These are phyloP conservation scores for Phataginus tetradactyla DNA, from an alignment of 2,797 vertebrate genomes.

Conservation along the genomic window DNA sequence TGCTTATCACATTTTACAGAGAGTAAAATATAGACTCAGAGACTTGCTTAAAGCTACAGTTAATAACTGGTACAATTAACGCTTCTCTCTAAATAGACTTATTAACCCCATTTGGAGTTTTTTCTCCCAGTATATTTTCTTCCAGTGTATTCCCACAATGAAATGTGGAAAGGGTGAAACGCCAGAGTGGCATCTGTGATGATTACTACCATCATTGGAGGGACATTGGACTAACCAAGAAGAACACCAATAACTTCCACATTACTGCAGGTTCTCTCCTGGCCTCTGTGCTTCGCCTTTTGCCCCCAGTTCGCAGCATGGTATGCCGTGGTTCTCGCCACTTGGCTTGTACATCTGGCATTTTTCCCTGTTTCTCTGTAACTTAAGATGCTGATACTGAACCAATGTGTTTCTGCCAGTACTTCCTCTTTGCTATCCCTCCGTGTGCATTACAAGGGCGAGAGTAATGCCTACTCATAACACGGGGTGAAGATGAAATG, in stretches of 20 bases:
- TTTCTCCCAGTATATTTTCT: not conserved
- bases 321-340: not conserved
- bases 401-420: too few relatives aligned
- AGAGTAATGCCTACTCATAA: too few relatives aligned
- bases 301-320: not conserved
- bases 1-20: not conserved
- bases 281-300: too few relatives aligned
- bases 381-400: not conserved
- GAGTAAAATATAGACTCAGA: not conserved
- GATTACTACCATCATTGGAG: not conserved
- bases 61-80: not conserved
- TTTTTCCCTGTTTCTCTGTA: not conserved
- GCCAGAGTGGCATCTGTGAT: not conserved
- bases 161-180: not conserved
- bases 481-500: fast-evolving
- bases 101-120: not conserved
- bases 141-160: not conserved
- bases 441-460: fast-evolving
- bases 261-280: not conserved
- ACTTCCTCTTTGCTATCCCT: not conserved
- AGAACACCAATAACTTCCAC: fast-evolving
- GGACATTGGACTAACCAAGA: not conserved
- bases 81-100: not conserved
- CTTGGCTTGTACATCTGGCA: fast-evolving
- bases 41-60: not conserved